Conservation (phyloP, 2,888 invertebrate species). For the Bruchidius siliquastri region DNA sequence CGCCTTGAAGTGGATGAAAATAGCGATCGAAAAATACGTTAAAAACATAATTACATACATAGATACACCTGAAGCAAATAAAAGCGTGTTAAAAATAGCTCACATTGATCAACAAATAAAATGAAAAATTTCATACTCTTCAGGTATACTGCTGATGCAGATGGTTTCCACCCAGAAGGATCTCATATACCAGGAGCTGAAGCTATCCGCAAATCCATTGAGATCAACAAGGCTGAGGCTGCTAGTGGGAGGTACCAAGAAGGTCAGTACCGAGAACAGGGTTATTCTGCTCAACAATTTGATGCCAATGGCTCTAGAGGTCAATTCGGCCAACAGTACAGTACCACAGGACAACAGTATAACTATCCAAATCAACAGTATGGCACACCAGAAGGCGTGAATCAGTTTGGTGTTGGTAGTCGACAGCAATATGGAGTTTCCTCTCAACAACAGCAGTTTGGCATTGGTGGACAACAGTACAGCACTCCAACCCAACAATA, state of each 20-base stretch:
- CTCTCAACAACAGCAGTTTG: background rate
- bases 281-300: background rate
- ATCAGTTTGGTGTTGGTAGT: background rate
- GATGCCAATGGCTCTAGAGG: background rate
- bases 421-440: background rate
- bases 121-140: background rate
- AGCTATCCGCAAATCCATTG: slow-evolving; percentile 47
- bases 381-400: background rate
- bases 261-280: slow-evolving; percentile 13
- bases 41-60: too few relatives aligned
- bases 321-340: background rate
- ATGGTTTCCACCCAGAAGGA: slow-evolving; percentile 55
- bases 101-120: too few relatives aligned
- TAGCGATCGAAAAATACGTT: too few relatives aligned
- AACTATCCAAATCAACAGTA: slow-evolving; percentile 3
- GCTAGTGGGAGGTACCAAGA: slow-evolving; percentile 25
- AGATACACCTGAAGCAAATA: too few relatives aligned
- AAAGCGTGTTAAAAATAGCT: too few relatives aligned
- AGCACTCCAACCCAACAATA: background rate
- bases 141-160: slow-evolving; percentile 53
- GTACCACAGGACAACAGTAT: background rate
- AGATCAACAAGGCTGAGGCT: slow-evolving; percentile 25
- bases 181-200: slow-evolving; percentile 56
- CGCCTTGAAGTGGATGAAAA: too few relatives aligned
- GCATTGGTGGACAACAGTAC: background rate